phyloP scores from a whole-genome alignment of 1,140 invertebrate genomes.

The Portunus trituberculatus region DNA sequence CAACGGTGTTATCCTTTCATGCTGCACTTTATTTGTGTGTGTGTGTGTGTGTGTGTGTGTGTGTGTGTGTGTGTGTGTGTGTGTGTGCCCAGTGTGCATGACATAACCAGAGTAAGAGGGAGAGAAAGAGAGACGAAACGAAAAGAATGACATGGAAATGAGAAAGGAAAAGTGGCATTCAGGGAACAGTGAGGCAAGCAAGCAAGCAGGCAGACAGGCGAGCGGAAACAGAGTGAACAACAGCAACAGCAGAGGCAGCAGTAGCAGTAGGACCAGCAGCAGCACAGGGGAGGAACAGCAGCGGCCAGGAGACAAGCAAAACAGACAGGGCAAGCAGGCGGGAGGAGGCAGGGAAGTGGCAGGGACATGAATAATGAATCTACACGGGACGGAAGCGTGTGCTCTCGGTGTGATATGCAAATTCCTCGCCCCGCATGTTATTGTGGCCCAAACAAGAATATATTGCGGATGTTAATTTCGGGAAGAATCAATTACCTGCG shows the following conservation, averaged over 20 bases:
- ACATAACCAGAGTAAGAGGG: neutral
- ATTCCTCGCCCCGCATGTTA: neutral
- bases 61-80: neutral
- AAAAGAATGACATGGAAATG: neutral
- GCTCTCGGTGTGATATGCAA: neutral
- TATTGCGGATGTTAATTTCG: conserved; percentile 23
- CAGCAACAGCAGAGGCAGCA: neutral
- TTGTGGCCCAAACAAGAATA: conserved; percentile 22
- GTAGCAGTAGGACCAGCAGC: neutral
- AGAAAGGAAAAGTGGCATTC: neutral
- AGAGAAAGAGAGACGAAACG: neutral
- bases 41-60: conserved; percentile 1
- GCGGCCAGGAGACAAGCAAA: neutral
- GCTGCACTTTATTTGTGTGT: neutral
- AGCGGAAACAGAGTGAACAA: neutral
- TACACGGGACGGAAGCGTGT: neutral
- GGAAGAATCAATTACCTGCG: neutral
- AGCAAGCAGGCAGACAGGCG: neutral
- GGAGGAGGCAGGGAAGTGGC: neutral
- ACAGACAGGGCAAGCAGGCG: neutral
- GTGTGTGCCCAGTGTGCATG: neutral
- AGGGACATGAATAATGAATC: neutral
- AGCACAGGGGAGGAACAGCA: neutral
- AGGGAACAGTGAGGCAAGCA: too few species aligned
- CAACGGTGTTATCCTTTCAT: conserved; percentile 9